Base-by-base conservation (phyloP, 2,113 vertebrate genomes). In the Petromus typicus region DNA sequence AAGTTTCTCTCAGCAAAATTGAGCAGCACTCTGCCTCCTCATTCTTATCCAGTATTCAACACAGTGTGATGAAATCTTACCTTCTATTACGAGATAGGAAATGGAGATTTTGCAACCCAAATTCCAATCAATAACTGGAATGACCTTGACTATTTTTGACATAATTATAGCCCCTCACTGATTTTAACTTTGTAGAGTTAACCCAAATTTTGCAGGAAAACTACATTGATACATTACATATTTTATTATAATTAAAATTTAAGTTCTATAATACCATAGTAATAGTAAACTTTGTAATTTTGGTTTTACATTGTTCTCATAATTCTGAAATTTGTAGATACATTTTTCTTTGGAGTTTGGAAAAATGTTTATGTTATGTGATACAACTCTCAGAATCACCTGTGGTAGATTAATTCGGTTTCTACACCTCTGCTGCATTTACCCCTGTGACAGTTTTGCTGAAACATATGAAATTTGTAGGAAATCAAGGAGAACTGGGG, bases 41-140 rank as follows among this genome's bases (percentile, higher is more conserved):
- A 18, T 69, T 89, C 30, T 88, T 88, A 57, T 25, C 59, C 27
- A 92, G 30, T 67, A 81, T 92, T 95, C 27, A 61, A 67, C 69
- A 66, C 34, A 34, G 20, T 66, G 0, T 4, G 64, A 30, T 57
- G 12, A 32, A 64, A 82, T 66, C 80, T 5, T 40, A 3, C 59
- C 89, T 95, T 95, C 13, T 61, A 32, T 37, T 93, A 67, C n/a
- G 7, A 96, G 78, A 37, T 14, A 73, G 25, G 76, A 86, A 96
- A 92, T 17, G 32, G 56, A 86, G 17, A 84, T 79, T 87, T 86
- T 81, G 78, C 69, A 30, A 84, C n/a, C 25, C 54, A 95, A 96
- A 95, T 93, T 91, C 64, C 89, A 83, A 71, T 87, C 95, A 95
- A n/a, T 94, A 89, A 78, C 78, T 96, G 88, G 63, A 92, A 63